phyloP scores from a whole-genome alignment of 1,140 invertebrate species.

The Trachymyrmex cornetzi region DNA sequence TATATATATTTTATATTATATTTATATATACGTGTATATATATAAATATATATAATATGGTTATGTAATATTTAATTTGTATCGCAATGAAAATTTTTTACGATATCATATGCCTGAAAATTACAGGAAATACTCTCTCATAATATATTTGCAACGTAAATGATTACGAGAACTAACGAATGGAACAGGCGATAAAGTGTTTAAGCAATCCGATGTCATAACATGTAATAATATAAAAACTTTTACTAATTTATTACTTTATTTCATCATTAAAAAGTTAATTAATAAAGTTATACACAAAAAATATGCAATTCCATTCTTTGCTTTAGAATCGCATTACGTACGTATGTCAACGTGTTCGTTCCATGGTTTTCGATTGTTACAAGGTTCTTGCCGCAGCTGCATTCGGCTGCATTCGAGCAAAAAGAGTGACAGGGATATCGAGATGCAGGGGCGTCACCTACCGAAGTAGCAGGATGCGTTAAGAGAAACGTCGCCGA shows the following conservation, averaged over 20 bases:
- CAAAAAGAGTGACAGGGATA: conserved; percentile 39
- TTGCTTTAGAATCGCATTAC: not conserved
- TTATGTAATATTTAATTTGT: conserved; percentile 6
- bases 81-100: not conserved
- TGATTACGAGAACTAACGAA: conserved; percentile 4
- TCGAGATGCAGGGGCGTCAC: conserved; percentile 28
- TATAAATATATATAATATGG: conserved; percentile 23
- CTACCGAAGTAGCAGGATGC: conserved; percentile 54
- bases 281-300: not conserved
- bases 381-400: not conserved
- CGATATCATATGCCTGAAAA: not conserved
- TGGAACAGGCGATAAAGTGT: not conserved
- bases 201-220: not conserved
- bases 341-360: not conserved
- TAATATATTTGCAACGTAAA: not conserved
- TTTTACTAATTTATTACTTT: not conserved
- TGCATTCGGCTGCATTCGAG: conserved; percentile 18
- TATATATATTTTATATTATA: not conserved
- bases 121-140: not conserved
- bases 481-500: conserved; percentile 59
- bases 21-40: not conserved
- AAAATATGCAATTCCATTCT: conserved; percentile 31
- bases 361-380: not conserved
- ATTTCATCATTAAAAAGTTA: too few species aligned
- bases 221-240: not conserved